Evolutionary conservation across 2,113 vertebrate species (phyloP).

Genomic region (Tichodroma muraria): DNA sequence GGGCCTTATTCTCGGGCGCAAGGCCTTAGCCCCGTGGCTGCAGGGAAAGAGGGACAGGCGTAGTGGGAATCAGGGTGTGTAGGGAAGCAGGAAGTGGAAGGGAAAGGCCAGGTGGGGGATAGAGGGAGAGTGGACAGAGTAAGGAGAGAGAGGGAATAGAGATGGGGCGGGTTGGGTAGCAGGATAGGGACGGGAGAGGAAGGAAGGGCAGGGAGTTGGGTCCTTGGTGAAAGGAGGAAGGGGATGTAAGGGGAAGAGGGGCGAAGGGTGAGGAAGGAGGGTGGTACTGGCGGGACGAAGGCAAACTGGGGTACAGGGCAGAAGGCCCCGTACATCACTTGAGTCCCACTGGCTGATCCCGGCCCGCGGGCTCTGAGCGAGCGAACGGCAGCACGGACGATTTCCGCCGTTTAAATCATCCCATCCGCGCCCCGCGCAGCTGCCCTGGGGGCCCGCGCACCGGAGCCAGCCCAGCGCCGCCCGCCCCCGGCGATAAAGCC

Average conservation of each 20-base stretch:
- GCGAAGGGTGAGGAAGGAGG: neutral
- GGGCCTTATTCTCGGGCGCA: no score
- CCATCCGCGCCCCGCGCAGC: no score
- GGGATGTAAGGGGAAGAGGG: neutral
- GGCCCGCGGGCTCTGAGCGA: no score
- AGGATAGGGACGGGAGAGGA: neutral
- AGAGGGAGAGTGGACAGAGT: neutral
- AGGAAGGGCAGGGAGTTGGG: neutral
- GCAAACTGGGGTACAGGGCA: neutral
- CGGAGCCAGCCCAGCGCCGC: no score
- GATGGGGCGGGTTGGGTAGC: neutral
- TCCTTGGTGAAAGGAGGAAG: no score
- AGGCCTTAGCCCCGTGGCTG: neutral
- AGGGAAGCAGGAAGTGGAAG: neutral
- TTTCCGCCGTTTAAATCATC: no score
- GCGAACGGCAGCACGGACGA: no score
- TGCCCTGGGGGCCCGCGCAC: no score
- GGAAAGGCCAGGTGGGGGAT: neutral
- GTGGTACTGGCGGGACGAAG: neutral
- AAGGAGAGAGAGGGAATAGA: neutral
- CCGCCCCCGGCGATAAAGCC: no score
- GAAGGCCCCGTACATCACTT: neutral
- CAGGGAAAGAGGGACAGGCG: neutral
- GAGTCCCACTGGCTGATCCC: neutral
- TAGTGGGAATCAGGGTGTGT: neutral